phyloP scores from a whole-genome alignment of 2,797 vertebrate genomes.

The Lepidocolaptes lacrymiger region DNA sequence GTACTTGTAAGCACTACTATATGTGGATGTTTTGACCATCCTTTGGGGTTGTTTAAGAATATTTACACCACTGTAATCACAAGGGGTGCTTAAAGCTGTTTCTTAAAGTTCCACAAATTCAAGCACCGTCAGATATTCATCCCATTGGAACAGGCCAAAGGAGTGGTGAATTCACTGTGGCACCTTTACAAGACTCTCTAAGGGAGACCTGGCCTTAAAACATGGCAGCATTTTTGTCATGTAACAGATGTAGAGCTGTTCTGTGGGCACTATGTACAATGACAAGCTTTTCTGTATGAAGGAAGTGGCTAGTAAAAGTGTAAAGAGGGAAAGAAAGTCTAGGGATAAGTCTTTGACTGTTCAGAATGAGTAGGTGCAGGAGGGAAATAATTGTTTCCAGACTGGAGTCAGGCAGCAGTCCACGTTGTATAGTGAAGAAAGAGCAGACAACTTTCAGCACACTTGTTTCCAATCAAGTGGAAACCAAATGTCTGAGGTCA shows the following conservation, averaged over 20 bases:
- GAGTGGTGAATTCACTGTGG: background rate
- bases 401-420: background rate
- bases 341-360: background rate
- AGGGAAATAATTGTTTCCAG: constrained; percentile 43
- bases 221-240: background rate
- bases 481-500: background rate
- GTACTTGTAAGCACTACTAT: background rate
- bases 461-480: constrained; percentile 14
- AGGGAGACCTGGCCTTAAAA: background rate
- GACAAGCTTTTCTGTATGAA: background rate
- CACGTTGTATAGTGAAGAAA: background rate
- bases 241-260: background rate
- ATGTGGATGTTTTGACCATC: background rate
- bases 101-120: background rate
- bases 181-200: background rate
- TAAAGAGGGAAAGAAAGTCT: background rate
- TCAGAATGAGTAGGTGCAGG: background rate
- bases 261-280: background rate
- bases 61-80: background rate
- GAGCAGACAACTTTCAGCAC: background rate
- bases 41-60: background rate
- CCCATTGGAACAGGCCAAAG: background rate
- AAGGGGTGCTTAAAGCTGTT: background rate
- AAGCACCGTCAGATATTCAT: background rate
- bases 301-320: background rate